These are phyloP conservation scores for Cephus runcator DNA, from an alignment of 2,888 invertebrate species.

Conservation along the genomic window DNA sequence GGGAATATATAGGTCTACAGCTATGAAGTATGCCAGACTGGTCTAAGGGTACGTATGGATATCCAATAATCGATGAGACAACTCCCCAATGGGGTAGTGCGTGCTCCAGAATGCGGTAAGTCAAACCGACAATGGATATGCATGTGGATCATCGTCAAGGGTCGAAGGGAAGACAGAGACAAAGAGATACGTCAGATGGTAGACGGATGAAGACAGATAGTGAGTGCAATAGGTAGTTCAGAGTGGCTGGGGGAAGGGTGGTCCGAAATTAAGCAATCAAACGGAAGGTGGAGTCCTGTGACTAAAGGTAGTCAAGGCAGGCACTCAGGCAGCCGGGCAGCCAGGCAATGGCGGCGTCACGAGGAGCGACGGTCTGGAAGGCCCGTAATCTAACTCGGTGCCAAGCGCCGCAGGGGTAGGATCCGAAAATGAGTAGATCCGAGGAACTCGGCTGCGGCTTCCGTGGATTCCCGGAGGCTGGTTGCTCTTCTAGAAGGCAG, in stretches of 20 bases:
- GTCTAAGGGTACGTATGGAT: not conserved
- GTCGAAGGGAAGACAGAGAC: not conserved
- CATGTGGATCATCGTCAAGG: slow-evolving; percentile 17
- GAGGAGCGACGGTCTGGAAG: slow-evolving; percentile 4
- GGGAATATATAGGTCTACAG: not conserved
- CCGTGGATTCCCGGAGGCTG: slow-evolving; percentile 37
- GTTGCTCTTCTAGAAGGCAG: slow-evolving; percentile 23
- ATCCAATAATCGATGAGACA: not conserved
- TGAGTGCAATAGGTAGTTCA: not conserved
- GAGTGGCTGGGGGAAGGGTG: not conserved
- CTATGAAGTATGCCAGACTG: not conserved
- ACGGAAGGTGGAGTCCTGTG: slow-evolving; percentile 20
- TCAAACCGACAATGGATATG: not conserved
- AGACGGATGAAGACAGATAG: not conserved
- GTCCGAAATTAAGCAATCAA: slow-evolving; percentile 28
- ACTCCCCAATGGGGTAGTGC: not conserved
- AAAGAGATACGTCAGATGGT: not conserved
- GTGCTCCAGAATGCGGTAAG: not conserved
- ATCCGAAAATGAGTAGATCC: slow-evolving; percentile 49
- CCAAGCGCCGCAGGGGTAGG: slow-evolving; percentile 44
- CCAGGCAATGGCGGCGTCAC: slow-evolving; percentile 6
- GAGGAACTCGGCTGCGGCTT: slow-evolving; percentile 37
- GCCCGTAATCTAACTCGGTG: slow-evolving; percentile 39
- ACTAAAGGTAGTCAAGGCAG: slow-evolving; percentile 10
- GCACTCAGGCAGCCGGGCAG: slow-evolving; percentile 16